Percentiles rank a stretch among this genome's conserved stretches.
phyloP scores from a whole-genome alignment of 2,888 invertebrate species.

The Odontocolon sp. region DNA sequence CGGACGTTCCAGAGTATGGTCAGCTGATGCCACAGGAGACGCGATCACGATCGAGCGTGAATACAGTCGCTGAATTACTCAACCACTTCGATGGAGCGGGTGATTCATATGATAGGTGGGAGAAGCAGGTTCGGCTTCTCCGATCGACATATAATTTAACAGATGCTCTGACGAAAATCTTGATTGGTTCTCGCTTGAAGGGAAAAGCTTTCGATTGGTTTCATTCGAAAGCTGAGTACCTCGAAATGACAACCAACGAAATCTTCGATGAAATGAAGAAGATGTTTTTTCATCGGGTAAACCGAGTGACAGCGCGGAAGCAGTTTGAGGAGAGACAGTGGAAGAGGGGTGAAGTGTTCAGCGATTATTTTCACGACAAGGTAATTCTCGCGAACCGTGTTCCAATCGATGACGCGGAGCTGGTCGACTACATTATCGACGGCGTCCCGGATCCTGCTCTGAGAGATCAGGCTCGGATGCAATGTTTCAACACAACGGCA shows the following conservation, averaged over 20 bases:
- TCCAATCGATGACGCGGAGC: slow-evolving; percentile 43
- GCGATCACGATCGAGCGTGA: slow-evolving; percentile 8
- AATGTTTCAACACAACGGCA: slow-evolving; percentile 16
- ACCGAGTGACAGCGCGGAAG: slow-evolving; percentile 28
- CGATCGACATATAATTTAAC: slow-evolving; percentile 35
- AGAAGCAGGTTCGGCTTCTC: slow-evolving; percentile 38
- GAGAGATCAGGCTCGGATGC: slow-evolving; percentile 49
- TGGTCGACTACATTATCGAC: slow-evolving; percentile 56
- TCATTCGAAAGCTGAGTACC: slow-evolving; percentile 48
- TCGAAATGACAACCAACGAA: slow-evolving; percentile 31
- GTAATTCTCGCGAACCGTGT: slow-evolving; percentile 48
- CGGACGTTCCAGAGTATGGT: too few species aligned
- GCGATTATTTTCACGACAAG: slow-evolving; percentile 58
- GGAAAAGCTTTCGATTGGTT: slow-evolving; percentile 45
- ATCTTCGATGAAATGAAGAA: slow-evolving; percentile 37
- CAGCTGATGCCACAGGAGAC: too few species aligned
- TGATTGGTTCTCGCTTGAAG: slow-evolving; percentile 42
- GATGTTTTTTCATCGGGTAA: slow-evolving; percentile 46
- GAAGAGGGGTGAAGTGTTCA: slow-evolving; percentile 43
- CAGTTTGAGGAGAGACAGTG: slow-evolving; percentile 53
- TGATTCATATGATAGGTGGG: slow-evolving; percentile 41
- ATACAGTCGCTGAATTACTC: slow-evolving; percentile 38
- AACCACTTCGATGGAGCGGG: slow-evolving; percentile 41
- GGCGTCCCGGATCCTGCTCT: slow-evolving; percentile 47
- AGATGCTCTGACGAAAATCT: slow-evolving; percentile 27